Conservation (phyloP, 37 sponge, comb jelly and placozoan species). For the Beroe forskalii region DNA sequence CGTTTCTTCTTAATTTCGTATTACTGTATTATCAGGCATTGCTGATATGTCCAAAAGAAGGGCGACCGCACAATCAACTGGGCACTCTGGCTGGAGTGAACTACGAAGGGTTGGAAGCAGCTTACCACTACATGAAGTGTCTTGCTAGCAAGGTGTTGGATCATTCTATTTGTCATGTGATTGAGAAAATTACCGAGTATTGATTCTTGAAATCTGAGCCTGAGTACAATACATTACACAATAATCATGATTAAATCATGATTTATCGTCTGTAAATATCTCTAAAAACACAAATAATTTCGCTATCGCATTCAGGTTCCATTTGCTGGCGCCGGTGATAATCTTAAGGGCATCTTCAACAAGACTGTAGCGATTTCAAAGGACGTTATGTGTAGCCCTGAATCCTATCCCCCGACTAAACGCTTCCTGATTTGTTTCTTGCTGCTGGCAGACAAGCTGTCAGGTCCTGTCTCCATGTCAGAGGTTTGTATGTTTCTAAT, state of each 20-base stretch:
- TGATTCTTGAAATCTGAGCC: no score
- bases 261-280: no score
- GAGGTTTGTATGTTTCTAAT: constrained; percentile 13
- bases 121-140: constrained; percentile 60
- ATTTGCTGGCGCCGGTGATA: constrained; percentile 51
- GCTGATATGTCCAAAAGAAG: constrained; percentile 38
- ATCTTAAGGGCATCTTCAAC: constrained; percentile 57
- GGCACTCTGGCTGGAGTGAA: constrained; percentile 44
- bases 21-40: no score
- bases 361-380: constrained; percentile 16
- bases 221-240: no score
- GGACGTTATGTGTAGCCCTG: constrained; percentile 58
- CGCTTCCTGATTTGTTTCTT: constrained; percentile 61
- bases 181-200: no score
- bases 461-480: constrained; percentile 61
- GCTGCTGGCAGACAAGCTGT: constrained; percentile 49
- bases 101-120: constrained; percentile 50
- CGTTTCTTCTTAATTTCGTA: no score
- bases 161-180: no score
- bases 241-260: no score
- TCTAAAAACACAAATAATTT: no score
- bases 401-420: constrained; percentile 34
- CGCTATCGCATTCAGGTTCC: background rate
- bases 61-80: constrained; percentile 44
- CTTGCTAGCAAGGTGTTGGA: constrained; percentile 18